Conservation (phyloP, 2,888 invertebrate species). For the Spatulosminthurus flaviceps region DNA sequence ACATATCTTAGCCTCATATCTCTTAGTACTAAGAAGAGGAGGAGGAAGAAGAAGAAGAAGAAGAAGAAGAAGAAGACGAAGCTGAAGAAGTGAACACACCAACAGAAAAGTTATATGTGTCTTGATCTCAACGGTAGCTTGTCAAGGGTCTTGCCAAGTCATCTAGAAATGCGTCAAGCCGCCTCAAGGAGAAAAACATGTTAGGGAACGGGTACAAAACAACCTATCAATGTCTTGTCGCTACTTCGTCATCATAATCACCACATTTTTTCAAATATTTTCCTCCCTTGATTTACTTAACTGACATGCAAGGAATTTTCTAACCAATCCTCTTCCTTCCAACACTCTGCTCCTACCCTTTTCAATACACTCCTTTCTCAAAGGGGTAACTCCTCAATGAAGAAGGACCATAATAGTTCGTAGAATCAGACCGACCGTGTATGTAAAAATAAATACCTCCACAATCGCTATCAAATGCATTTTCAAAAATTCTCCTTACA, state of each 20-base stretch:
- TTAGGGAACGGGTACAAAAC: constrained; percentile 33
- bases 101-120: constrained; percentile 24
- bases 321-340: neutral
- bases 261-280: constrained; percentile 12
- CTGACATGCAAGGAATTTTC: constrained; percentile 5
- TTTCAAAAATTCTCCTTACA: too few species aligned
- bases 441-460: neutral
- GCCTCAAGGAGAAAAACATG: constrained; percentile 32
- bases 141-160: constrained; percentile 44
- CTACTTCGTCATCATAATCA: constrained; percentile 38
- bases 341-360: neutral
- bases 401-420: too few species aligned
- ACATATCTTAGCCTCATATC: constrained; percentile 11
- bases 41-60: too few species aligned
- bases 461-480: neutral
- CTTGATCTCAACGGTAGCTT: constrained; percentile 35
- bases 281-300: constrained; percentile 8
- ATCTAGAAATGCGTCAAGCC: constrained; percentile 46
- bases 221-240: constrained; percentile 45
- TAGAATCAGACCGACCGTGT: too few species aligned
- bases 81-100: constrained; percentile 19
- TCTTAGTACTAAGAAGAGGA: constrained; percentile 19
- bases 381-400: constrained; percentile 5
- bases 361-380: neutral
- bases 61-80: too few species aligned